Evolutionary conservation across 2,888 invertebrate species (phyloP).

Genomic region (Agonum fuliginosum): DNA sequence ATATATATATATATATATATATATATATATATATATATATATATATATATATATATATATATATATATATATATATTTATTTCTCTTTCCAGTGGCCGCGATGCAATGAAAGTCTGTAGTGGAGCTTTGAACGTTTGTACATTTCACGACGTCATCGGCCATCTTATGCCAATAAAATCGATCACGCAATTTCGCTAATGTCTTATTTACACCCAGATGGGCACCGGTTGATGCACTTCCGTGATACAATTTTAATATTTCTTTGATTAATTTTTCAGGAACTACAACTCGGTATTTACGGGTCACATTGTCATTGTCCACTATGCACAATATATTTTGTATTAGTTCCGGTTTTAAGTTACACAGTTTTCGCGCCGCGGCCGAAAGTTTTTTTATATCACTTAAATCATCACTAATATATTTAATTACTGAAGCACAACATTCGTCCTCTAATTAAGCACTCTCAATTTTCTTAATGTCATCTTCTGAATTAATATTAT

Average conservation of each 20-base stretch:
- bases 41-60: too few species aligned
- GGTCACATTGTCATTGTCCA: neutral
- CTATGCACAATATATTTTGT: neutral
- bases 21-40: too few species aligned
- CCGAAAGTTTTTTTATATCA: too few species aligned
- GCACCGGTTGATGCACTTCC: constrained; percentile 15
- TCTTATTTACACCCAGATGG: constrained; percentile 35
- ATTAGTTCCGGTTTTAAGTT: neutral
- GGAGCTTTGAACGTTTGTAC: neutral
- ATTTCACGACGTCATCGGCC: neutral
- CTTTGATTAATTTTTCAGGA: neutral
- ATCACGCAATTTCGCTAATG: neutral
- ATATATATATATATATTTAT: too few species aligned
- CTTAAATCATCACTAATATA: too few species aligned
- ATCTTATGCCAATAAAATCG: too few species aligned
- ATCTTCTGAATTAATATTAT: too few species aligned
- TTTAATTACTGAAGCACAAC: too few species aligned
- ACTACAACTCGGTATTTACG: constrained; percentile 5
- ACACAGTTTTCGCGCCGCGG: too few species aligned
- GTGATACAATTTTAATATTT: constrained; percentile 17
- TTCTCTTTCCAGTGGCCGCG: neutral
- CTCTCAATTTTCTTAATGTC: too few species aligned
- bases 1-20: too few species aligned
- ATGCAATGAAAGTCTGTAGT: neutral
- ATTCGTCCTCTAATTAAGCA: too few species aligned